Evolutionary conservation across 2,113 vertebrate species (phyloP).

Genomic region (Hippocampus comes): DNA sequence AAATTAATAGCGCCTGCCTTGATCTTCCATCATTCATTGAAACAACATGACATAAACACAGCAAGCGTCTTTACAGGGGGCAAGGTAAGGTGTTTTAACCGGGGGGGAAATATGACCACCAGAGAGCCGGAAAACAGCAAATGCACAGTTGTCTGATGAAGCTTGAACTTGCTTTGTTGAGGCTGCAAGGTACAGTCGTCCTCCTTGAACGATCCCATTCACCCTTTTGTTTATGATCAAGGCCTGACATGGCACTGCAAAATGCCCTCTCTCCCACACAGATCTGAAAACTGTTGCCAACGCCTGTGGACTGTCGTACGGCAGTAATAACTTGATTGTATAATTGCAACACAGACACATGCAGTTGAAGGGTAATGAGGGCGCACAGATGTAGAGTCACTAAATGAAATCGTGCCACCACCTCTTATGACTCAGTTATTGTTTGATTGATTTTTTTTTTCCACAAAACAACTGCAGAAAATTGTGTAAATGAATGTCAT

Average conservation of each 20-base stretch:
- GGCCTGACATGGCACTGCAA: slow-evolving; percentile 6
- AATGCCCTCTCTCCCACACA: slow-evolving; percentile 8
- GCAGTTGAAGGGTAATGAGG: background rate
- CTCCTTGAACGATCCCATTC: slow-evolving; percentile 21
- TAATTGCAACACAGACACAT: slow-evolving; percentile 12
- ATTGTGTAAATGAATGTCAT: background rate
- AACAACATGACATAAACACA: background rate
- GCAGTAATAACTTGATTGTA: slow-evolving; percentile 8
- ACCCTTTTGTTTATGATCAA: slow-evolving; percentile 32
- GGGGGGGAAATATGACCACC: background rate
- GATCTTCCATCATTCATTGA: background rate
- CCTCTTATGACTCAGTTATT: background rate
- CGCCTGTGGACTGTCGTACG: slow-evolving; percentile 18
- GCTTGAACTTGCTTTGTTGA: slow-evolving; percentile 6
- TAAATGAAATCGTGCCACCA: background rate
- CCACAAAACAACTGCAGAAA: background rate
- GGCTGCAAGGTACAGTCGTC: background rate
- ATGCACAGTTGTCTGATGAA: slow-evolving; percentile 14
- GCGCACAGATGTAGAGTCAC: background rate
- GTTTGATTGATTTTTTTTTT: background rate
- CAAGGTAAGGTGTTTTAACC: background rate
- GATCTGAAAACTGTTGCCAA: slow-evolving; percentile 10
- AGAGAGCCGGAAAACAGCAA: background rate
- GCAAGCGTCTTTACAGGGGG: background rate
- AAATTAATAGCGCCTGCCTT: background rate